phyloP scores from a whole-genome alignment of 2,113 vertebrate genomes.

The Chitala chitala region DNA sequence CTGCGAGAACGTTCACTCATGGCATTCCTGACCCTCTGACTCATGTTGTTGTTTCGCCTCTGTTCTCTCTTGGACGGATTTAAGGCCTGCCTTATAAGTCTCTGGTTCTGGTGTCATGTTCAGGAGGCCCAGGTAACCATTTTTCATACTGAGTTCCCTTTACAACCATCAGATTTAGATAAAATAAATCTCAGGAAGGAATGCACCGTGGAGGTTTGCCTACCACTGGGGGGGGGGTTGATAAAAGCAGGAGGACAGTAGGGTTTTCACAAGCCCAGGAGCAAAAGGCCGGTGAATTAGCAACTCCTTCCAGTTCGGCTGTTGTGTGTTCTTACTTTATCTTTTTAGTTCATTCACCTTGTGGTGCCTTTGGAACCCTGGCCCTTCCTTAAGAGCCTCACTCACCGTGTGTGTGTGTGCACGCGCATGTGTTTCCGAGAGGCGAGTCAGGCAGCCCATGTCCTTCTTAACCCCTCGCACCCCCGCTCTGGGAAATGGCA shows the following conservation, averaged over 20 bases:
- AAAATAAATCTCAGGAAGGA: not conserved
- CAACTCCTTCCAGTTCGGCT: not conserved
- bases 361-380: not conserved
- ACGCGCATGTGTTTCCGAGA: too few relatives aligned
- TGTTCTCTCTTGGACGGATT: not conserved
- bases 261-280: not conserved
- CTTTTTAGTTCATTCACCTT: not conserved
- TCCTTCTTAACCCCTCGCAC: not conserved
- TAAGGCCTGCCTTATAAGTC: not conserved
- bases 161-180: not conserved
- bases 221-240: too few relatives aligned
- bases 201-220: not conserved
- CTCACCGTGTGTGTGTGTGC: not conserved
- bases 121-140: not conserved
- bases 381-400: not conserved
- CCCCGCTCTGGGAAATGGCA: not conserved
- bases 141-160: not conserved
- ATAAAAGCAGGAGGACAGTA: too few relatives aligned
- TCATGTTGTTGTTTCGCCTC: not conserved
- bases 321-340: not conserved
- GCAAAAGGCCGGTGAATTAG: not conserved
- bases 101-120: not conserved
- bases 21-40: not conserved
- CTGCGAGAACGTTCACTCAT: not conserved
- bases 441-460: too few relatives aligned